Percentiles rank a stretch among this genome's conserved stretches.
These are phyloP conservation scores for Takifugu bimaculatus DNA, from an alignment of 2,113 vertebrate species.

Conservation along the genomic window DNA sequence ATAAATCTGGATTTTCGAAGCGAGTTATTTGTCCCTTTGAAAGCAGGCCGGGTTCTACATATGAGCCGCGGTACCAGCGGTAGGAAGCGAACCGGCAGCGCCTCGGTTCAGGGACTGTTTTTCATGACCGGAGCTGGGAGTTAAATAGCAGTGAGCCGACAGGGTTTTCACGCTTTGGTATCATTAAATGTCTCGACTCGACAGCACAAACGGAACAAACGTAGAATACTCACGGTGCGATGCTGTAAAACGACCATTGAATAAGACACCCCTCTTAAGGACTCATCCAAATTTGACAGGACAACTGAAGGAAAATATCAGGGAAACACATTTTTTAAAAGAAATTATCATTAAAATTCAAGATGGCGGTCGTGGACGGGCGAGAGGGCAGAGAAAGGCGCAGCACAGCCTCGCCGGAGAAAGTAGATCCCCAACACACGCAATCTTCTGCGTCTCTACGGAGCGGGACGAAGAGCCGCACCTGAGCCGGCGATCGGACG, in stretches of 20 bases:
- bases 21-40: conserved; percentile 20
- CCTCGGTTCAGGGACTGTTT: conserved; percentile 4
- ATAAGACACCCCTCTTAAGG: conserved; percentile 25
- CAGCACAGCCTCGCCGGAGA: conserved; percentile 66
- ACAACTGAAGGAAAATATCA: conserved; percentile 57
- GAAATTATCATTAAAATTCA: conserved; percentile 82
- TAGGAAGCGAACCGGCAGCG: not conserved
- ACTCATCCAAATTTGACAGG: conserved; percentile 41
- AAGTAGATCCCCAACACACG: conserved; percentile 67
- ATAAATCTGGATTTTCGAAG: conserved; percentile 9
- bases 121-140: conserved; percentile 10
- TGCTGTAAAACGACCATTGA: conserved; percentile 5
- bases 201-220: conserved; percentile 18
- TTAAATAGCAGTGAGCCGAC: conserved; percentile 20
- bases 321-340: conserved; percentile 66
- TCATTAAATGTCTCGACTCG: conserved; percentile 49
- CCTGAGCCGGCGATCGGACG: not conserved
- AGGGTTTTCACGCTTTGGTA: conserved; percentile 46
- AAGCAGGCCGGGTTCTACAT: not conserved
- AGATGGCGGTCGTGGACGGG: conserved; percentile 75
- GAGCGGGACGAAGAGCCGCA: not conserved
- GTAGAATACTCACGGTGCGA: conserved; percentile 63
- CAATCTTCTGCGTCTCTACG: conserved; percentile 3
- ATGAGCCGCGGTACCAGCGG: not conserved
- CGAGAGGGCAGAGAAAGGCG: conserved; percentile 60